Evolutionary conservation across 2,113 vertebrate genomes (phyloP), one percentile per base, ranked within the genome.

Genomic region (Elgaria multicarinata): DNA sequence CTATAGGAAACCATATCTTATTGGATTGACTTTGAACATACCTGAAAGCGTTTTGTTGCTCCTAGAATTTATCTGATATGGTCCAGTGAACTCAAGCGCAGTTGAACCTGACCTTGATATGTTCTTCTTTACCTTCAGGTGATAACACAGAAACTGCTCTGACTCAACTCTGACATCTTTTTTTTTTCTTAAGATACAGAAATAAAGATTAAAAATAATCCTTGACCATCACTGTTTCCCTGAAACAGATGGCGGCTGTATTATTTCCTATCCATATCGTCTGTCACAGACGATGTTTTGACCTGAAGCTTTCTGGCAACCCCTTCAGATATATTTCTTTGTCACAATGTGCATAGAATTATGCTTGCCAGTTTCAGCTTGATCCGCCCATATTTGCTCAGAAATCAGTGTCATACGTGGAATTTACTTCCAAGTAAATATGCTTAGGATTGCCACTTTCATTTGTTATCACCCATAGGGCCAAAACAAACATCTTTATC

Each of bases 31-130:
- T 97, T 93, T 94, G 87, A 94, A 90, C 89, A 95, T 96, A 97
- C 95, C 95, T 97, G 95, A 97, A 97, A 97, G 96, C 92, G 2
- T 94, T 95, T 93, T 90, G 69, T 83, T 94, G 92, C 95, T 95
- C 81, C 55, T 82, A 92, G 92, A 96, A 95, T 95, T 93, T 89
- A 92, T 94, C 81, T 91, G 80, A 89, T 93, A 93, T 81, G 91
- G 92, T 96, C 93, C 95, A 95, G 44, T 94, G 93, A 96, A 95
- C 91, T 90, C 77, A 92, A 94, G 74, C 86, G 74, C 95, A 93
- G 90, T 95, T 95, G 94, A 96, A 93, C 90, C 90, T 39, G 87
- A 96, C 96, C 94, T 94, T 96, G 96, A 94, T 95, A 91, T 83
- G 90, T 93, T 94, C 90, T 77, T 94, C 90, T 93, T 95, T 97